Conservation (phyloP, 2,888 invertebrate species). For the Flabesymbios commensalis region DNA sequence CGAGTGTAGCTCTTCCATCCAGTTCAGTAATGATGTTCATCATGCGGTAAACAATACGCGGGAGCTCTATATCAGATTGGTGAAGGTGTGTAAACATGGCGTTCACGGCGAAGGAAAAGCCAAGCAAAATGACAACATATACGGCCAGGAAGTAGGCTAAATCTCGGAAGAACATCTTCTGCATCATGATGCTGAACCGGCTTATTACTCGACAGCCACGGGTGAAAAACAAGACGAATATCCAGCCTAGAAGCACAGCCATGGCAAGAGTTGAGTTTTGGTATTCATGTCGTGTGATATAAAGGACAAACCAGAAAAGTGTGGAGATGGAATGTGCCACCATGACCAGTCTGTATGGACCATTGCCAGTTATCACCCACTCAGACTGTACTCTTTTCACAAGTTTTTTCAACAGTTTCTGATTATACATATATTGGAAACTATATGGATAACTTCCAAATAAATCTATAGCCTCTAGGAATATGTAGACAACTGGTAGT, state of each 20-base stretch:
- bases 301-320: slow-evolving; percentile 25
- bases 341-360: slow-evolving; percentile 23
- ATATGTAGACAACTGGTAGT: slow-evolving; percentile 22
- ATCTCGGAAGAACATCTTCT: slow-evolving; percentile 33
- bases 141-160: slow-evolving; percentile 30
- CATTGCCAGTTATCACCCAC: slow-evolving; percentile 29
- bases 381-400: slow-evolving; percentile 17
- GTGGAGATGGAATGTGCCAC: slow-evolving; percentile 13
- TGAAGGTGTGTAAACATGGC: slow-evolving; percentile 20
- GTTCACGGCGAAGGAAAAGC: slow-evolving; percentile 29
- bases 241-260: slow-evolving; percentile 29
- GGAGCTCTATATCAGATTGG: slow-evolving; percentile 9
- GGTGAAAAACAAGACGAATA: slow-evolving; percentile 32
- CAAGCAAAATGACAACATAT: slow-evolving; percentile 26
- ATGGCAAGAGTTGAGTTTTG: slow-evolving; percentile 26
- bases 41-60: slow-evolving; percentile 28
- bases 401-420: slow-evolving; percentile 5
- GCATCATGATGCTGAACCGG: slow-evolving; percentile 32
- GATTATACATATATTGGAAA: slow-evolving; percentile 18
- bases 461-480: slow-evolving; percentile 21
- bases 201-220: slow-evolving; percentile 27
- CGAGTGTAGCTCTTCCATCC: slow-evolving; percentile 17
- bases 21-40: slow-evolving; percentile 31
- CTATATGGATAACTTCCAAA: slow-evolving; percentile 20
- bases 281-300: slow-evolving; percentile 1